phyloP scores from a whole-genome alignment of 2,888 invertebrate genomes.

The Alloscopus bannaensis region DNA sequence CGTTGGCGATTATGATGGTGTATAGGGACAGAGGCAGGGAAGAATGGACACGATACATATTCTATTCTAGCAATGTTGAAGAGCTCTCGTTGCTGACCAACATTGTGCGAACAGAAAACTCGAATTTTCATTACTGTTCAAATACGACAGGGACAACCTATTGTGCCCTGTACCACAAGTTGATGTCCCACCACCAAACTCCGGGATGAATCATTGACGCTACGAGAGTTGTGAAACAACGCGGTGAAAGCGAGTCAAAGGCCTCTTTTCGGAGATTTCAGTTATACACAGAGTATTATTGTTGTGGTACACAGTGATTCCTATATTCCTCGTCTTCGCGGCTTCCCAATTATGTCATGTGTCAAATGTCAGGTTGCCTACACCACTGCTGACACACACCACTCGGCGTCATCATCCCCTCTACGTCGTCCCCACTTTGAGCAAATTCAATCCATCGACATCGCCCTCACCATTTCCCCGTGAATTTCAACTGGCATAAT shows the following conservation, averaged over 20 bases:
- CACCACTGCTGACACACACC: too few species aligned
- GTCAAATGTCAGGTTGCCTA: slow-evolving; percentile 57
- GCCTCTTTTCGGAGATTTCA: slow-evolving; percentile 62
- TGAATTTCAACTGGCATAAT: too few species aligned
- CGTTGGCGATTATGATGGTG: too few species aligned
- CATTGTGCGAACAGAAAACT: slow-evolving; percentile 44
- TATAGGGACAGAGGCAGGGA: too few species aligned
- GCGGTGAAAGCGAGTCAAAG: slow-evolving; percentile 66
- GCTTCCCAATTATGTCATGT: slow-evolving; percentile 53
- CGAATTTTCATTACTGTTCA: slow-evolving; percentile 55
- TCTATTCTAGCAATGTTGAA: neutral
- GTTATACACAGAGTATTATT: slow-evolving; percentile 24
- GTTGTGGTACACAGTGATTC: neutral
- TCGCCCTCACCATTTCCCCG: too few species aligned
- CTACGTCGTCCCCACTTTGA: too few species aligned
- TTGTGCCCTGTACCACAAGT: slow-evolving; percentile 55
- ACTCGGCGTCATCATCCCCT: too few species aligned
- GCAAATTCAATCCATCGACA: too few species aligned
- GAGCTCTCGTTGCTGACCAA: slow-evolving; percentile 38
- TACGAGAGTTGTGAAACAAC: slow-evolving; percentile 53
- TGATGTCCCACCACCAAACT: slow-evolving; percentile 22
- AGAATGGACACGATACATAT: too few species aligned
- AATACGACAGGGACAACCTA: slow-evolving; percentile 59
- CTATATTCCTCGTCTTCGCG: slow-evolving; percentile 41
- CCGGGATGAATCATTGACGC: slow-evolving; percentile 31